phyloP scores from a whole-genome alignment of 2,797 vertebrate genomes.

The Aphelocoma californica region DNA sequence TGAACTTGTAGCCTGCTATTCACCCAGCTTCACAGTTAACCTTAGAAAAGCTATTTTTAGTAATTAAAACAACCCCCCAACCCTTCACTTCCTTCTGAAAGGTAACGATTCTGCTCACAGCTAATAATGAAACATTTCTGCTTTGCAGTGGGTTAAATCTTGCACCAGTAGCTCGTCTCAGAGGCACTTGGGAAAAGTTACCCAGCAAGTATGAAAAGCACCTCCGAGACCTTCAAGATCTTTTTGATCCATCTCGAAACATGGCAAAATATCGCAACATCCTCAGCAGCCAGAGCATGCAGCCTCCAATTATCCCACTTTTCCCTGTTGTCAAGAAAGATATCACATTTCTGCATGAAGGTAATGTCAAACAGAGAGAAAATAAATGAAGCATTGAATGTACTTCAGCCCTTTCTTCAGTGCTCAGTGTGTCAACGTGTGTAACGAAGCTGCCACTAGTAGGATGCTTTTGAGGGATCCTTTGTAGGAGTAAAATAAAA shows the following conservation, averaged over 20 bases:
- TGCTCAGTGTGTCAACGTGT: background rate
- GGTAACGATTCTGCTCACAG: accelerated
- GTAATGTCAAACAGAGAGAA: slow-evolving; percentile 68
- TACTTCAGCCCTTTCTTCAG: background rate
- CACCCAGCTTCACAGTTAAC: background rate
- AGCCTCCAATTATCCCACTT: slow-evolving; percentile 95
- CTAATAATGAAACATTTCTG: background rate
- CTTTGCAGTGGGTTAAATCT: slow-evolving; percentile 88
- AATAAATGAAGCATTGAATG: background rate
- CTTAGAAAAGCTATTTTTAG: background rate
- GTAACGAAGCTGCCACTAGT: background rate
- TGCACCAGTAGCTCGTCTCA: slow-evolving; percentile 89
- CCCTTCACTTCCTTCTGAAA: background rate
- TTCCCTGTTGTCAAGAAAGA: slow-evolving; percentile 98
- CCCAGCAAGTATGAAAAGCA: slow-evolving; percentile 97
- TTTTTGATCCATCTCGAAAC: slow-evolving; percentile 96
- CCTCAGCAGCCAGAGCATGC: slow-evolving; percentile 96
- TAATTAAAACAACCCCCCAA: background rate
- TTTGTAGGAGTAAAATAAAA: background rate
- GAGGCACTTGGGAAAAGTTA: slow-evolving; percentile 94
- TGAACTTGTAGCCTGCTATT: background rate
- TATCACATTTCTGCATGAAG: slow-evolving; percentile 97
- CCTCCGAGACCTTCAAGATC: slow-evolving; percentile 92
- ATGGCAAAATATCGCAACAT: slow-evolving; percentile 98
- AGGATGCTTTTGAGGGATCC: background rate